Evolutionary conservation across 2,113 vertebrate genomes (phyloP), one percentile per base, ranked within the genome.

Genomic region (Antennarius striatus): DNA sequence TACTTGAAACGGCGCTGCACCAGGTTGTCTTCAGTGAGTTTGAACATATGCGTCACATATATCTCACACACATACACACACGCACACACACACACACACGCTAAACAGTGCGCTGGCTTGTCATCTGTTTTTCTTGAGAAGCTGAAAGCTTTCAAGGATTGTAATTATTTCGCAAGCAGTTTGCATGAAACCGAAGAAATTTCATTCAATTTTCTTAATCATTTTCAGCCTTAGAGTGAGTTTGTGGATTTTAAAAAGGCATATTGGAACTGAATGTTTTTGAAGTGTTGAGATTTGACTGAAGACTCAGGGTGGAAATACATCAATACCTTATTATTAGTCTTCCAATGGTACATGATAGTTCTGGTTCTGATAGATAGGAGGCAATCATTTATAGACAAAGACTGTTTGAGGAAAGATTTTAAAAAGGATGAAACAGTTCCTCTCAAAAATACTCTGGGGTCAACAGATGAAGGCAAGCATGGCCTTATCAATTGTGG

Each of bases 1-100:
- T 66, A 67, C 51, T 58, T 68, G 56, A 57, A 58, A 47, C 46
- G 17, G 40, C 5, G n/a, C 56, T 52, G 64, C 48, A 45, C 9
- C 36, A 16, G 46, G 50, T 43, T 64, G 45, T 72, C 70, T 50
- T 79, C 70, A 45, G 17, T 39, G 42, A 56, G 14, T 50, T 71
- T 72, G 54, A 61, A 52, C 45, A 62, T 56, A 47, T 67, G 29
- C 39, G 56, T 43, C 17, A 64, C 61, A 54, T 39, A 52, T 57
- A 60, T 50, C 28, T 63, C 49, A 28, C 62, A 62, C 63, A 49
- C 55, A 42, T 56, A 51, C 39, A 36, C 32, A 36, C 32, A 36
- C 32, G 3, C 32, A 36, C 32, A 36, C 32, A 36, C 32, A 36
- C 32, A 36, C 32, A 36, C 32, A 36, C 32, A 36, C 32, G 7